These are phyloP conservation scores for Sebastes fasciatus DNA, from an alignment of 2,113 vertebrate genomes.

Conservation along the genomic window DNA sequence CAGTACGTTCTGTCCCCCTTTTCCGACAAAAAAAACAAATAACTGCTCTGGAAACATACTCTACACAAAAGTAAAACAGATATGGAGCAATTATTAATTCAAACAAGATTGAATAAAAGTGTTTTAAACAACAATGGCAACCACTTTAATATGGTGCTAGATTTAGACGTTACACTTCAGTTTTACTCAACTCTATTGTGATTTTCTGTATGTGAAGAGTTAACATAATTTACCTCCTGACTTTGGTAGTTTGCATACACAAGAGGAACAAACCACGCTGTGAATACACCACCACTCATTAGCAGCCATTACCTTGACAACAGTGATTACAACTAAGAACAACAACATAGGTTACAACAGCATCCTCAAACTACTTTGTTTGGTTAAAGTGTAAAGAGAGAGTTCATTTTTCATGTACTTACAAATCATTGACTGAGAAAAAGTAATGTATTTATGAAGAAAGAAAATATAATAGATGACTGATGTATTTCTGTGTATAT, in stretches of 20 bases:
- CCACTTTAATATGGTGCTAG: neutral
- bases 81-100: neutral
- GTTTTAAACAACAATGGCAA: neutral
- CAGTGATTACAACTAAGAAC: constrained; percentile 43
- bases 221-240: constrained; percentile 35
- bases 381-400: constrained; percentile 35
- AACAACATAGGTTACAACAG: constrained; percentile 25
- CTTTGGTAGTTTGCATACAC: constrained; percentile 45
- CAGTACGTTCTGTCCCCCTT: neutral
- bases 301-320: constrained; percentile 52
- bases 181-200: neutral
- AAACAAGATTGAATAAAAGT: neutral
- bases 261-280: constrained; percentile 63
- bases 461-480: neutral
- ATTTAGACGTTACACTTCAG: neutral
- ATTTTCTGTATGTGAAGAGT: constrained; percentile 17
- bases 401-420: neutral
- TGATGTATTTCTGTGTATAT: no score
- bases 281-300: constrained; percentile 65
- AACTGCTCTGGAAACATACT: neutral
- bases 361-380: neutral
- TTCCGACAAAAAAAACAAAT: neutral
- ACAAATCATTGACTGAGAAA: constrained; percentile 18
- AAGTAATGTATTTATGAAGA: neutral
- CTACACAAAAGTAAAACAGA: neutral